Evolutionary conservation across 2,113 vertebrate species (phyloP).

Genomic region (Illadopsis cleaveri): DNA sequence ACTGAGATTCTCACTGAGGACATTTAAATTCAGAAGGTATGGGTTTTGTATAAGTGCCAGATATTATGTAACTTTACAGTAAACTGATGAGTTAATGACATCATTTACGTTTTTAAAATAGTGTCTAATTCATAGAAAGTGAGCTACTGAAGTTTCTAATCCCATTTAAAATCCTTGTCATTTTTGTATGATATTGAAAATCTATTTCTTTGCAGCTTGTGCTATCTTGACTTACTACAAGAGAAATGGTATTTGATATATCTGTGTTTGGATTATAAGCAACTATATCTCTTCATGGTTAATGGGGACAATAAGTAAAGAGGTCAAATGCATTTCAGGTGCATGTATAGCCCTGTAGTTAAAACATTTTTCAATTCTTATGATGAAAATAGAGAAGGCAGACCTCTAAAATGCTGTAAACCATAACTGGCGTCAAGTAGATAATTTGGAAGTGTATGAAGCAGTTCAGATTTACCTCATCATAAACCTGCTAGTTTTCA

Average conservation of each 20-base stretch:
- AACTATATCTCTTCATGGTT: neutral
- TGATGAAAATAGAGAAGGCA: neutral
- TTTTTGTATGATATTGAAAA: neutral
- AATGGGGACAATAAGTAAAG: neutral
- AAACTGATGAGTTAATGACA: neutral
- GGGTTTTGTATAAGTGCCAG: neutral
- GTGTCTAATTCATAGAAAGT: neutral
- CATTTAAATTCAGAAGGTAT: neutral
- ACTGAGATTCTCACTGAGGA: neutral
- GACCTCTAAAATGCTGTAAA: neutral
- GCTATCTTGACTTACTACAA: neutral
- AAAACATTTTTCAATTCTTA: neutral
- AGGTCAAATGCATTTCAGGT: neutral
- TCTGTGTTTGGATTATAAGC: neutral
- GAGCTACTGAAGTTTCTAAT: neutral
- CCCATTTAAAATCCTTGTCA: neutral
- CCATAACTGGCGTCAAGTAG: neutral
- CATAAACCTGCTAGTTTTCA: neutral
- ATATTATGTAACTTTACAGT: neutral
- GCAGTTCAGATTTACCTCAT: neutral
- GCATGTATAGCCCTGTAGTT: neutral
- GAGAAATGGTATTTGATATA: neutral
- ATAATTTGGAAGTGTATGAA: neutral
- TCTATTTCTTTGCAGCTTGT: neutral
- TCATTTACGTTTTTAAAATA: neutral